Evolutionary conservation across 2,888 invertebrate genomes (phyloP), one percentile per base, ranked within the genome.

Genomic region (Agonopterix alstromeriana): DNA sequence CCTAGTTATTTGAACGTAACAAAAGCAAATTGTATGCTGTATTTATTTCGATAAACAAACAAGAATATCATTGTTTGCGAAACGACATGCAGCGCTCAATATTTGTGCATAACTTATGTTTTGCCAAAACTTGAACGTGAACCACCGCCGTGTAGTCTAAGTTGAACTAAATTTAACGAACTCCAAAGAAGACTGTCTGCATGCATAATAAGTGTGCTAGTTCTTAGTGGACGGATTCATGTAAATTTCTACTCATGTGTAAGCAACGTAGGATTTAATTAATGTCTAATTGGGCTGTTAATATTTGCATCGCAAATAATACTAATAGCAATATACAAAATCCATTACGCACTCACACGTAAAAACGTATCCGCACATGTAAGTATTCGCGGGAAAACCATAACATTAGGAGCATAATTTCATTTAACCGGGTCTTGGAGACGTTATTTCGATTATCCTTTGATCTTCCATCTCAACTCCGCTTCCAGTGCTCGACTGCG

Each of bases 401-500:
- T 69, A 59, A 57, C 54, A 60, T 58, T 58, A 60, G 60, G 4
- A 63, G 63, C 62, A 65, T 70, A 70, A 73, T 70, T 70, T 69
- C 63, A 72, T 71, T 73, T 75, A 64, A 68, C 63, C 60, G 61
- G 57, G 64, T 64, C 67, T 69, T 65, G 63, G 65, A 70, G 66
- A 66, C 67, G 67, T 59, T 62, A 65, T 74, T 70, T 68, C 65
- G 66, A 70, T 71, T 73, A 73, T 71, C 67, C 71, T 75, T 74
- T 76, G 74, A 77, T 74, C 74, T 77, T 69, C 65, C 70, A 64
- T 63, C 61, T 63, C 64, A 61, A 65, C 64, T 63, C 61, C 60
- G 57, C 57, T 60, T 58, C 60, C 59, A 64, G 63, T 61, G 66
- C 67, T 65, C 62, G 63, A 60, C 55, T 63, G 64, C 60, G 63